Evolutionary conservation across 2,797 vertebrate genomes (phyloP).

Genomic region (Eidolon dupreanum): DNA sequence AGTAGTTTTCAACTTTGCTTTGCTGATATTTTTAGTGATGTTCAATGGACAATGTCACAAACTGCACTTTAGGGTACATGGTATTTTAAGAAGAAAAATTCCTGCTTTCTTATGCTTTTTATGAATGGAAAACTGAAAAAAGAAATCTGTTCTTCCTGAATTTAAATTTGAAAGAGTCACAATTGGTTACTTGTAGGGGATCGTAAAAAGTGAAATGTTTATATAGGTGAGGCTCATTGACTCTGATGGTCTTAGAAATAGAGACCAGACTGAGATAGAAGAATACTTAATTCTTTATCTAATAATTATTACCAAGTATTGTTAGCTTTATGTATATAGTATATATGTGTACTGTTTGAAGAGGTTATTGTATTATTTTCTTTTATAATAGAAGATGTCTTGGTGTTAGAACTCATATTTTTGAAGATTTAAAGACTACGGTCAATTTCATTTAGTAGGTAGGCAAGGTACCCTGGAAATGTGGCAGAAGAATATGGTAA

Average conservation of each 20-base stretch:
- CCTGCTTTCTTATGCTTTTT: conserved; percentile 18
- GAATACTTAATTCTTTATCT: neutral
- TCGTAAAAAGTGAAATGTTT: conserved; percentile 51
- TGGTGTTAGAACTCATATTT: conserved; percentile 21
- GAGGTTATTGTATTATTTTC: neutral
- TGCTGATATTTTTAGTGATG: conserved; percentile 60
- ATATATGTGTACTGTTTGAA: neutral
- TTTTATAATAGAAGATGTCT: conserved; percentile 32
- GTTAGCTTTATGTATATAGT: neutral
- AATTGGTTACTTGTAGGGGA: conserved; percentile 54
- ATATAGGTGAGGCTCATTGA: conserved; percentile 61
- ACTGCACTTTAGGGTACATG: neutral
- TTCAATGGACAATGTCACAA: neutral
- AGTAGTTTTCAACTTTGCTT: conserved; percentile 60
- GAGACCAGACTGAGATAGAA: neutral
- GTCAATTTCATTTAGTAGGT: conserved; percentile 40
- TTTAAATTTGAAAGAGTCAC: conserved; percentile 71
- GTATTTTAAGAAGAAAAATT: conserved; percentile 49
- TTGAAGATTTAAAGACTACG: conserved; percentile 1
- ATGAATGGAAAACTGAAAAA: conserved; percentile 55
- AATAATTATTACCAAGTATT: neutral
- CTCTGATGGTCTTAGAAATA: conserved; percentile 59
- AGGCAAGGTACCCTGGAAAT: neutral
- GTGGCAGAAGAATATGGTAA: neutral
- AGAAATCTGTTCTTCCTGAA: conserved; percentile 66